Conservation (phyloP, 37 sponge, comb jelly and placozoan genomes). For the Chondrilla cf. caribensis region DNA sequence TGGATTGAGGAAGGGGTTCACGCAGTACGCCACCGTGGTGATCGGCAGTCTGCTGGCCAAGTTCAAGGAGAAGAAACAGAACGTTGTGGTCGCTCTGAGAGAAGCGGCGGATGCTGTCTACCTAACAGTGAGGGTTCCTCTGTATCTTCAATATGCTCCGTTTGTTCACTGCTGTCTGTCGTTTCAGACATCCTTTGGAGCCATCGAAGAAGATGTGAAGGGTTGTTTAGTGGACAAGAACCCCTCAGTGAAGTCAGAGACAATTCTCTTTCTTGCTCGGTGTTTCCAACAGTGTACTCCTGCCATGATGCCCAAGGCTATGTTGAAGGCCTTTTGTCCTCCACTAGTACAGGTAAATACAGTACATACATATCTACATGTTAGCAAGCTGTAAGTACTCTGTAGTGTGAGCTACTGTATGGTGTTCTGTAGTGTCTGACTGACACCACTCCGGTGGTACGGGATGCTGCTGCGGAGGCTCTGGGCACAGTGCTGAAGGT, state of each 20-base stretch:
- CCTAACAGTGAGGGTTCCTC: conserved; percentile 62
- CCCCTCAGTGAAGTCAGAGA: conserved; percentile 85
- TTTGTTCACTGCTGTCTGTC: too few relatives aligned
- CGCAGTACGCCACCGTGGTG: conserved; percentile 34
- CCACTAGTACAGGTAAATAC: conserved; percentile 58
- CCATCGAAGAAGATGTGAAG: conserved; percentile 72
- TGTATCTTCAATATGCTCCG: too few relatives aligned
- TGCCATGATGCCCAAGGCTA: conserved; percentile 72
- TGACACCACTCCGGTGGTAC: conserved; percentile 80
- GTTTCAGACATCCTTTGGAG: conserved; percentile 63
- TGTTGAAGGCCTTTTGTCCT: conserved; percentile 78
- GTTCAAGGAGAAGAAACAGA: conserved; percentile 94
- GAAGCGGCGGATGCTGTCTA: conserved; percentile 84
- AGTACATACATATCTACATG: not conserved
- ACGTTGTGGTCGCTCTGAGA: conserved; percentile 79
- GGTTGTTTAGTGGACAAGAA: conserved; percentile 83
- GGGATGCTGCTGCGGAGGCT: conserved; percentile 80
- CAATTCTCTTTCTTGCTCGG: conserved; percentile 71
- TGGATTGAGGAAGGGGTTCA: conserved; percentile 69
- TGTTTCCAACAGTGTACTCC: conserved; percentile 79
- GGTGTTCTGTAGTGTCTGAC: conserved; percentile 60
- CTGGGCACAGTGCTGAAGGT: conserved; percentile 86
- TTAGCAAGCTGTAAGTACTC: not conserved
- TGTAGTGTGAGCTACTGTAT: not conserved
- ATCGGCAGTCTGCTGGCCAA: conserved; percentile 75